Evolutionary conservation across 2,888 invertebrate genomes (phyloP), one percentile per base, ranked within the genome.

Genomic region (Trichopria drosophilae): DNA sequence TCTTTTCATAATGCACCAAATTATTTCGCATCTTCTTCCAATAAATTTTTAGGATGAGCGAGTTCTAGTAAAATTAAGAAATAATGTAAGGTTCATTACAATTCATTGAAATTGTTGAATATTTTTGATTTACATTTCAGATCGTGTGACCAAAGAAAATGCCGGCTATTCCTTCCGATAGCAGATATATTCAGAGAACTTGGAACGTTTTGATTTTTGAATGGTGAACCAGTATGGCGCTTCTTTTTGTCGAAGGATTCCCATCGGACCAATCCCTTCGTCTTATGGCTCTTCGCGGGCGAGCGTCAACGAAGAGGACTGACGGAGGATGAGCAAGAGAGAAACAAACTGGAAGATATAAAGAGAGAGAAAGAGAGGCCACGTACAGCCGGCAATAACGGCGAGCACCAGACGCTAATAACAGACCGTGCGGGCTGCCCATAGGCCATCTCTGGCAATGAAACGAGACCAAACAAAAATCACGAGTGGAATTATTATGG

Each of bases 391-490:
- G 62, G 75, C 72, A 75, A 75, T 75, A 75, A 75, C 73, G 75
- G 60, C 67, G 69, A 74, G 74, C 72, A 73, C 70, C 73, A 72
- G 75, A 75, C 75, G 74, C 73, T 75, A 75, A 75, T 75, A 75
- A 75, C 74, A 75, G 74, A 73, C 69, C 71, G 63, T 69, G 68
- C 71, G 67, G 67, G 67, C 69, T 71, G 71, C 69, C 75, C 75
- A 75, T 74, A 74, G 75, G 75, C 75, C 71, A 72, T 74, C 66
- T 62, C 58, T 58, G 64, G 69, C 72, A 73, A 71, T 69, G 68
- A 71, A 75, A 74, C 68, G 67, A 66, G 69, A 69, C 67, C 61
- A 75, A 74, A 73, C 68, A 73, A 73, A 75, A 75, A 73, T 71
- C 61, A 60, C 63, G 42, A 51, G 57, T 60, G 68, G 68, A 71